Base-by-base conservation (phyloP, 2,113 vertebrate genomes). In the Physeter macrocephalus region DNA sequence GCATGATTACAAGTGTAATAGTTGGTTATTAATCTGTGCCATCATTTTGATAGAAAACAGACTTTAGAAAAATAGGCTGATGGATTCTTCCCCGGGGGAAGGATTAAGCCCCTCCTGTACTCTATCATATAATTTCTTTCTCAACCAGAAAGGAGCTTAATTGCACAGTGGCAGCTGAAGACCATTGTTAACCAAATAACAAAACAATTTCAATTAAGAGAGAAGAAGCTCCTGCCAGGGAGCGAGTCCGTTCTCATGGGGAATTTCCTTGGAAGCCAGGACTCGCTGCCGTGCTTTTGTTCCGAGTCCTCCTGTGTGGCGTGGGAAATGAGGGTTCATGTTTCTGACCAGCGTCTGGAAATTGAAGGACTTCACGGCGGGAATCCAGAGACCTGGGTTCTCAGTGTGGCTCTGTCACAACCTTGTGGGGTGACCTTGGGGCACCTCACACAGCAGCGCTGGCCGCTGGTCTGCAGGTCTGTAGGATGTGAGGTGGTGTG, bases 91-190 rank as follows among this genome's bases (percentile, higher is more conserved):
- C 25, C 21, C 5, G 25, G 80, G 25, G 29, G 23, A 17, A 80
- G 36, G 57, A 36, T 18, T 21, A 74, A 78, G 41, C 34, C 72
- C 18, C 62, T 61, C 0, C 20, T 62, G 15, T 62, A 46, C 61
- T 49, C 52, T 69, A 25, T 89, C 21, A 14, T 25, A 20, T 64
- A 18, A 41, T 75, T 95, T 93, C 71, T 88, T 95, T 39, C 72
- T 96, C 74, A 43, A 43, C 52, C 20, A 82, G 34, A 46, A 59
- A 80, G 83, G 21, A 59, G 5, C 17, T 8, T 86, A 94, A 91
- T 78, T 88, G 61, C 67, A 86, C 25, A 74, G 36, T 21, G 61
- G 41, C 46, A 87, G 74, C 46, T 88, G 96, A 88, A 93, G 94
- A 80, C 80, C 29, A 41, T 74, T 84, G 83, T 88, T 67, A 74